Evolutionary conservation across 1,140 invertebrate species (phyloP), one percentile per base, ranked within the genome.

Genomic region (Maconellicoccus hirsutus): DNA sequence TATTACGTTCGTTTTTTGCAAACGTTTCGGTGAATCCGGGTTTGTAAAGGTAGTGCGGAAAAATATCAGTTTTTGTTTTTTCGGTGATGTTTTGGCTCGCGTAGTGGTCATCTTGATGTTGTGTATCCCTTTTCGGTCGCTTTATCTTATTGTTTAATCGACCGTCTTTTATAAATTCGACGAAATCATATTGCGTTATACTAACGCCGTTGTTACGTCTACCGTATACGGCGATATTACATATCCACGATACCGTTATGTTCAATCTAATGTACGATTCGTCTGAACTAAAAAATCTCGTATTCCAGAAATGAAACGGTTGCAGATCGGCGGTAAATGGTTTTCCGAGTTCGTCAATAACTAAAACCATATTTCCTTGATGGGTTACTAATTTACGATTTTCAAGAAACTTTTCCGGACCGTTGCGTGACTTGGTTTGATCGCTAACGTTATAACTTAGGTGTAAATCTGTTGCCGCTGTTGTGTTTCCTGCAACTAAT

Each of bases 151-250:
- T 86, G 77, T 92, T 89, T 3, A 92, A 81, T 22, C 89, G 83
- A 23, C 90, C 90, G 21, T 90, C 90, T 77, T 89, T 88, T 74
- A 94, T 88, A 77, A 94, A 93, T 82, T 96, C 92, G 19, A 92
- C 90, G 79, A 98, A 96, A 79, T 97, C 94, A 79, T 96, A 95
- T 79, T 96, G 92, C 26, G 93, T 96, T 72, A 97, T 91, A 76
- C 92, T 94, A 0, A 95, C 94, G 0, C 91, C 90, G 23, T 93
- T 89, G 79, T 95, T 96, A 73, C 92, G 84, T 73, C 94, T 84
- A 1, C 93, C 93, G 80, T 94, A 98, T 70, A 98, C 90, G 27
- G 94, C 94, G 77, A 97, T 90, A 79, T 95, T 93, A 14, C 93
- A 91, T 75, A 90, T 89, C 86, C 90, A 90, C 0, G 93, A 91